Evolutionary conservation across 2,113 vertebrate genomes (phyloP), one percentile per base, ranked within the genome.

Genomic region (Chelonoidis abingdonii): DNA sequence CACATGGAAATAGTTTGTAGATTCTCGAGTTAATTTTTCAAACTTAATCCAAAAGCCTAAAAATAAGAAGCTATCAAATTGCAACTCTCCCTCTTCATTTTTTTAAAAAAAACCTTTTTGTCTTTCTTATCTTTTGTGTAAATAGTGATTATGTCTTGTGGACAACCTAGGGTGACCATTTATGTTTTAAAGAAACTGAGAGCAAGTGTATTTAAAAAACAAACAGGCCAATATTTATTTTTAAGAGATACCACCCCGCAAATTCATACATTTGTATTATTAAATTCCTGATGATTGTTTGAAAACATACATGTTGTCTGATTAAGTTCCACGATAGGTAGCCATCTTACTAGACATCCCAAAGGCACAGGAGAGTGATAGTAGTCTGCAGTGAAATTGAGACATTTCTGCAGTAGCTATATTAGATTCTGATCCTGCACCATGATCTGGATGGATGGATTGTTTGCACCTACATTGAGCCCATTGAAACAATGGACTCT

Each of bases 351-450:
- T 53, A 49, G n/a, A 25, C 35, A 47, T 83, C 76, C 44, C 31
- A 13, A 47, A 49, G 72, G 89, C 49, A 38, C n/a, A 7, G 25
- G 8, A 7, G 25, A 5, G 47, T 16, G 5, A 47, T 89, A 53
- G 35, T 80, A 83, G 4, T 29, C 91, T 11, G 0, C 16, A 86
- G 44, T 72, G 53, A 54, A 47, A 54, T 54, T 83, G 44, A 62
- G 16, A 29, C 12, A 8, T 14, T 93, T 90, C 78, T 86, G 49
- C 84, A 87, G 80, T 44, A 53, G 84, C 38, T 85, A 5, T 14
- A 5, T 54, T 56, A 0, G 0, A 0, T 85, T 1, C 3, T 92
- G 89, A 27, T 10, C 76, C 79, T 50, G 31, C 21, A 27, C 0
- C 25, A 21, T 59, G 83, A 5, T 0, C 1, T 29, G 8, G 47